Evolutionary conservation across 2,888 invertebrate species (phyloP).

Genomic region (Agriopis aurantiaria): DNA sequence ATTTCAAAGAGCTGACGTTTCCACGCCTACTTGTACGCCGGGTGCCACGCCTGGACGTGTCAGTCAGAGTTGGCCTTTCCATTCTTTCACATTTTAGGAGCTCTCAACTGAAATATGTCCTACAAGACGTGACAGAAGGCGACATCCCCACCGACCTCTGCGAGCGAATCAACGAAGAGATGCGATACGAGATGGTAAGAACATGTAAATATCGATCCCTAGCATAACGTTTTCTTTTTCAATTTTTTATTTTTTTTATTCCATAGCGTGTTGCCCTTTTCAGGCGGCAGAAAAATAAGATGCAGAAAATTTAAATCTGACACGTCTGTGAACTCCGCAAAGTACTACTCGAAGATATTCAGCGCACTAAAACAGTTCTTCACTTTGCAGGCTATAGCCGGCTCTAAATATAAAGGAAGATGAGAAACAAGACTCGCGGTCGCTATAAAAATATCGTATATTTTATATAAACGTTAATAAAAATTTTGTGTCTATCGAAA

Average conservation of each 20-base stretch:
- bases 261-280: slow-evolving; percentile 65
- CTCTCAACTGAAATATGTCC: slow-evolving; percentile 92
- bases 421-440: slow-evolving; percentile 39
- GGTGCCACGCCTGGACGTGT: no score
- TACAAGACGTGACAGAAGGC: slow-evolving; percentile 95
- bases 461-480: slow-evolving; percentile 42
- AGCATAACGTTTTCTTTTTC: slow-evolving; percentile 46
- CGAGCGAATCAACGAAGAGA: slow-evolving; percentile 96
- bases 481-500: slow-evolving; percentile 47
- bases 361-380: slow-evolving; percentile 84
- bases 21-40: no score
- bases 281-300: slow-evolving; percentile 84
- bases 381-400: slow-evolving; percentile 81
- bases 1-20: no score
- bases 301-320: slow-evolving; percentile 81
- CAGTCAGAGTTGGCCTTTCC: no score
- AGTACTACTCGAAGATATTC: slow-evolving; percentile 81
- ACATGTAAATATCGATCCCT: slow-evolving; percentile 82
- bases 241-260: slow-evolving; percentile 63
- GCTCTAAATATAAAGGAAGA: slow-evolving; percentile 82
- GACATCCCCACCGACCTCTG: slow-evolving; percentile 97
- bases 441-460: slow-evolving; percentile 27
- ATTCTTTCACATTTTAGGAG: slow-evolving; percentile 84
- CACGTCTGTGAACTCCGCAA: slow-evolving; percentile 76
- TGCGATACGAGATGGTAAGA: slow-evolving; percentile 95